Conservation (phyloP, 2,888 invertebrate species). For the Lumbricus terrestris region DNA sequence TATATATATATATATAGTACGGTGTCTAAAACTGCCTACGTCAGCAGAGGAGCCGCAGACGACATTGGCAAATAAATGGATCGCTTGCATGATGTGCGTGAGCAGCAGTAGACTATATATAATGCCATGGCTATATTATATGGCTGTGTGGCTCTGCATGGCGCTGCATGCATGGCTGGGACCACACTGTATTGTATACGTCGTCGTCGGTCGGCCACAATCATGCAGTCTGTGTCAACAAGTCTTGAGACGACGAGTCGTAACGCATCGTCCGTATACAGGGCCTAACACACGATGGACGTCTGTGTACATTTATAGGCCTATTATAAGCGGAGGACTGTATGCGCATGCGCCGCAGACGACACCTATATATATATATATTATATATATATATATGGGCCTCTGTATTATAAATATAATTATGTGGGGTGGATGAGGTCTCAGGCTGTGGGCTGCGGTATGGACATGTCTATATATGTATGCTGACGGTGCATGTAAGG, state of each 20-base stretch:
- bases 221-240: not conserved
- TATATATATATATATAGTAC: not conserved
- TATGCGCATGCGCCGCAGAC: not conserved
- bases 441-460: not conserved
- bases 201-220: not conserved
- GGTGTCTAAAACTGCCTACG: not conserved
- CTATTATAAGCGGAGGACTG: not conserved
- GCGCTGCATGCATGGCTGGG: no score
- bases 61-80: not conserved
- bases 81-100: not conserved
- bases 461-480: no score
- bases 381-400: no score
- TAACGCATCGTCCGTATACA: no score
- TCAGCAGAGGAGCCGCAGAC: not conserved
- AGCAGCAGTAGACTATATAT: not conserved
- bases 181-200: slow-evolving; percentile 3
- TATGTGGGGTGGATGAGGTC: not conserved
- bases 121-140: no score
- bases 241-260: not conserved
- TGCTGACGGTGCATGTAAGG: no score
- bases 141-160: no score
- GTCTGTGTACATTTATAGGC: not conserved
- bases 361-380: no score
- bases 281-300: no score
- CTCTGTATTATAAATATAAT: no score